A percentile compares a stretch with the other conserved stretches of the same genome.
phyloP scores from a whole-genome alignment of 1,140 invertebrate genomes.

The Drosophila busckii region DNA sequence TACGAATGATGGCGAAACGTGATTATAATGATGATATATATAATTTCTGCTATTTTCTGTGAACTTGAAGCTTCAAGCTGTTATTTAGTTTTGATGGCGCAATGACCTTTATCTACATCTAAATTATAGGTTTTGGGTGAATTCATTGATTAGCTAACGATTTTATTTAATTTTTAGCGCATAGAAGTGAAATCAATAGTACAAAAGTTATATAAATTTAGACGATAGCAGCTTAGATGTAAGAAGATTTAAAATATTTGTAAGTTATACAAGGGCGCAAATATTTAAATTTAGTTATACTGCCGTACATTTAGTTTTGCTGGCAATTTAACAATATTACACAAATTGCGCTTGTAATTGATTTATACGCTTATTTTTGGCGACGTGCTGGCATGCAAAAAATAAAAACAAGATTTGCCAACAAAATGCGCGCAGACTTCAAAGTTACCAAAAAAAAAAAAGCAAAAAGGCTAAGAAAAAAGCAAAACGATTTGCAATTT shows the following conservation, averaged over 20 bases:
- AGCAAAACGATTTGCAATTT: constrained; percentile 63
- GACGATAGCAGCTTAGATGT: too few relatives aligned
- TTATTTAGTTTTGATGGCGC: constrained; percentile 43
- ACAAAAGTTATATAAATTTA: too few relatives aligned
- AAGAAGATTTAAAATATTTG: too few relatives aligned
- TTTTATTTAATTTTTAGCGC: too few relatives aligned
- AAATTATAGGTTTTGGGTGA: constrained; percentile 48
- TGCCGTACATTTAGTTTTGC: too few relatives aligned
- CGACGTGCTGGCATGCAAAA: constrained; percentile 58
- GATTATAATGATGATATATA: constrained; percentile 9
- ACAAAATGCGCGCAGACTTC: constrained; percentile 23
- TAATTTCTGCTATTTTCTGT: constrained; percentile 6
- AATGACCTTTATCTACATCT: constrained; percentile 43
- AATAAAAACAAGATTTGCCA: constrained; percentile 53
- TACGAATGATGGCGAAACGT: too few relatives aligned
- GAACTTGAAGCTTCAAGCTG: constrained; percentile 22
- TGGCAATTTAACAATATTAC: too few relatives aligned
- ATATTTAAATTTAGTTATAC: too few relatives aligned
- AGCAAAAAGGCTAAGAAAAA: constrained; percentile 17
- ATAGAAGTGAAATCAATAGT: too few relatives aligned
- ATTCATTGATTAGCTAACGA: too few relatives aligned
- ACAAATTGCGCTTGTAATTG: constrained; percentile 48
- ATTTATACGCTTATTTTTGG: constrained; percentile 67
- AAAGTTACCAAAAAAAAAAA: too few relatives aligned
- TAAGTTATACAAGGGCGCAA: too few relatives aligned